Percentiles rank a stretch among this genome's conserved stretches.
phyloP scores from a whole-genome alignment of 1,140 invertebrate species.

The Leptopilina clavipes region DNA sequence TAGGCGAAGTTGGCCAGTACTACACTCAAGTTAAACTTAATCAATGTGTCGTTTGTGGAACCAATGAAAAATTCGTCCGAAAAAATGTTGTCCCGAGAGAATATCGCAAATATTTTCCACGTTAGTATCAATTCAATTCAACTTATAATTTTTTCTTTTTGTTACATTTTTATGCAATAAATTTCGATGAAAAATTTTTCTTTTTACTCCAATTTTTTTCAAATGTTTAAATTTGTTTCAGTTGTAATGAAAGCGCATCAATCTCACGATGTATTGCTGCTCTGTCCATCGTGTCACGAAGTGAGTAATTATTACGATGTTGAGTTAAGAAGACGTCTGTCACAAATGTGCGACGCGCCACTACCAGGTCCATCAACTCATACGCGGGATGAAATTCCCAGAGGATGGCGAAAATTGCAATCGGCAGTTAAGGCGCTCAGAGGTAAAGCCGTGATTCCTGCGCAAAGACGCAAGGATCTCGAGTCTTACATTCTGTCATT shows the following conservation, averaged over 20 bases:
- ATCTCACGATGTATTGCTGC: slow-evolving; percentile 87
- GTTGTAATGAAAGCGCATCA: slow-evolving; percentile 87
- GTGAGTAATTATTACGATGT: slow-evolving; percentile 82
- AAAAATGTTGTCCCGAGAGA: slow-evolving; percentile 90
- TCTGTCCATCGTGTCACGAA: slow-evolving; percentile 86
- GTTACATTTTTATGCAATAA: not conserved
- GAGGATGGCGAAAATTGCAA: slow-evolving; percentile 76
- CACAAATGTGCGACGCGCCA: slow-evolving; percentile 80
- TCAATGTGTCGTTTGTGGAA: slow-evolving; percentile 90
- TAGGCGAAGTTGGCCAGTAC: slow-evolving; percentile 82
- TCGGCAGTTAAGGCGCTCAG: slow-evolving; percentile 82
- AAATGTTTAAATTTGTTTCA: slow-evolving; percentile 66
- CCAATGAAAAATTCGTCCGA: slow-evolving; percentile 81
- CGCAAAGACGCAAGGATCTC: slow-evolving; percentile 74
- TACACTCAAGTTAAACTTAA: slow-evolving; percentile 86
- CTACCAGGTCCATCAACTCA: slow-evolving; percentile 68
- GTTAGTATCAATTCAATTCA: slow-evolving; percentile 69
- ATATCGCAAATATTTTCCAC: slow-evolving; percentile 88
- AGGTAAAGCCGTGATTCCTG: slow-evolving; percentile 75
- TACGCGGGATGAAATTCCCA: slow-evolving; percentile 53
- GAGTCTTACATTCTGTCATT: slow-evolving; percentile 73
- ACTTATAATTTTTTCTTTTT: too few species aligned
- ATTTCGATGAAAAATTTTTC: too few species aligned
- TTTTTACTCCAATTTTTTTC: too few species aligned
- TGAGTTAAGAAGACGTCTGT: slow-evolving; percentile 78